Base-by-base conservation (phyloP, 2,113 vertebrate species). In the Paratilapia polleni region DNA sequence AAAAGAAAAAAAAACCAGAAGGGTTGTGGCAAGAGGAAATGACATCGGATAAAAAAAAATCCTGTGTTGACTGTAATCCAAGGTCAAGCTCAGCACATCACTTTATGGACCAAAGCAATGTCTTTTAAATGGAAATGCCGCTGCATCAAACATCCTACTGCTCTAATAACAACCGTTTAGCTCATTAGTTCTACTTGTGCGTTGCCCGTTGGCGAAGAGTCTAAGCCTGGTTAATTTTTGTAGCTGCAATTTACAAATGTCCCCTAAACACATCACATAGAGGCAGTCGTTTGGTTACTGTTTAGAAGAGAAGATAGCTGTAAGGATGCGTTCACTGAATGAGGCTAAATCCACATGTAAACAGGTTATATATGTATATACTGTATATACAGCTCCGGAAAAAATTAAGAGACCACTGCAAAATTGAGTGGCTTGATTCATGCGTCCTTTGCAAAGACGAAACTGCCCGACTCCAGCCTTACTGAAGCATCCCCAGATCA, bases 71-170 rank as follows among this genome's bases (percentile, higher is more conserved):
- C 43, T 57, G 34, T 63, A 20, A 66, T 79, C 78, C 63, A 63
- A 81, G 57, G 38, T 70, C 22, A 7, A 2, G 38, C 11, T 52
- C 74, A 49, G 58, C 73, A 11, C 41, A 36, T 22, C 36, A 59
- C 24, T 15, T 47, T 63, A 24, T 47, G 61, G 12, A 56, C 41
- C 58, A 61, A 62, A 87, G 64, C 83, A 59, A 12, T 20, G 73
- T 31, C 24, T 80, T 34, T 47, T 36, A 20, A 77, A 76, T 6
- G 63, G 43, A 84, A 77, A 59, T 13, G n/a, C 3, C 5, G 0
- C 4, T 3, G 58, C 20, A 9, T 82, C 19, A 54, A 81, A 64
- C 80, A 66, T 85, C 73, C 84, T 66, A 83, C 68, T 54, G 60
- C 66, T 79, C 73, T 41, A 9, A 31, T 73, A 8, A 54, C 20